Percentiles rank a stretch among this genome's conserved stretches.
phyloP scores from a whole-genome alignment of 2,888 invertebrate genomes.

The Acleris sparsana region DNA sequence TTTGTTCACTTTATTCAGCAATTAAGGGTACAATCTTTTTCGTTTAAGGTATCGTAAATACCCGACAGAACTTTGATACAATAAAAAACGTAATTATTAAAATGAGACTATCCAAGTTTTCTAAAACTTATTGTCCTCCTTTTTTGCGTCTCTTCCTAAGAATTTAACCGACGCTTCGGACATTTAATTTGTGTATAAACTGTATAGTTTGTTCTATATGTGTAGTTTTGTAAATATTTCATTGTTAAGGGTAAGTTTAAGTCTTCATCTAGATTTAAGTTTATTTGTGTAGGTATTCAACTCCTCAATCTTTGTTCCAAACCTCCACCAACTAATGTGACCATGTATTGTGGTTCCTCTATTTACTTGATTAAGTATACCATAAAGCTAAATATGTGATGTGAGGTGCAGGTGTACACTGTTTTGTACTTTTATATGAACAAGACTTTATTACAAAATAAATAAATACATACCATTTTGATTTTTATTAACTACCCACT shows the following conservation, averaged over 20 bases:
- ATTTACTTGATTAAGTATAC: not conserved
- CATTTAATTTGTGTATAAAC: too few species aligned
- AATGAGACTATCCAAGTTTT: too few species aligned
- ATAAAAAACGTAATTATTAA: too few species aligned
- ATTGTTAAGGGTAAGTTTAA: constrained; percentile 10
- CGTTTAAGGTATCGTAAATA: too few species aligned
- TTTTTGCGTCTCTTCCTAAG: too few species aligned
- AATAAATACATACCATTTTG: not conserved
- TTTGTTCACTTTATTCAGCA: too few species aligned
- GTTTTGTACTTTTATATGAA: constrained; percentile 28
- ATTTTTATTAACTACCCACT: too few species aligned
- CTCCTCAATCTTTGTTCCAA: not conserved
- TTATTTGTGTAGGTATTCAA: not conserved
- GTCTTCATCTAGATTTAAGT: constrained; percentile 4
- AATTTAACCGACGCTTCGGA: too few species aligned
- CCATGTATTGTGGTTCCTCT: constrained; percentile 2
- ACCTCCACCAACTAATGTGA: constrained; percentile 2
- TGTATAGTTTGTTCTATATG: not conserved
- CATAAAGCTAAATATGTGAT: constrained; percentile 1
- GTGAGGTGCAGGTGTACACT: constrained; percentile 3
- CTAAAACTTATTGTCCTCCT: too few species aligned
- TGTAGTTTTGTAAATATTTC: constrained; percentile 21
- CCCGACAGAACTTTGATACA: too few species aligned
- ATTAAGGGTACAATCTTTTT: too few species aligned
- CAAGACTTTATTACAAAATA: constrained; percentile 27